Conservation (phyloP, 2,888 invertebrate species). For the Nomada ferruginata region DNA sequence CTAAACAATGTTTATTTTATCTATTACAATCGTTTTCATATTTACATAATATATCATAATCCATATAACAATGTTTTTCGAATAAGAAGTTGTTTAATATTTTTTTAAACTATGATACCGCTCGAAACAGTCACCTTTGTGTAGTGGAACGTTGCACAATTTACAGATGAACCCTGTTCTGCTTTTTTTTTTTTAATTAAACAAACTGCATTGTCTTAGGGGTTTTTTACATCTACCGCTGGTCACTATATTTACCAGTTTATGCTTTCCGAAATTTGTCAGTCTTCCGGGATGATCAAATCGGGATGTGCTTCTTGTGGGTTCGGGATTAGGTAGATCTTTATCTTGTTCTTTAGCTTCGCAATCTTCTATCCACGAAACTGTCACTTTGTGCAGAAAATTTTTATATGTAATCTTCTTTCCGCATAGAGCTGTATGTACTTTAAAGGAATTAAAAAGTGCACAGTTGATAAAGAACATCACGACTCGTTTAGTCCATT, state of each 20-base stretch:
- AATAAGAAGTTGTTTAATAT: slow-evolving; percentile 10
- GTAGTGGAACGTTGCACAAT: too few relatives aligned
- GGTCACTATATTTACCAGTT: slow-evolving; percentile 12
- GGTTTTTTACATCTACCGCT: not conserved
- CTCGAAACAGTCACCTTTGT: slow-evolving; percentile 9
- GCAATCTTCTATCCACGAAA: not conserved
- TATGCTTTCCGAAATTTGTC: slow-evolving; percentile 14
- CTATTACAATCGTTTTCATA: slow-evolving; percentile 8
- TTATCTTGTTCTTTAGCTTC: slow-evolving; percentile 13
- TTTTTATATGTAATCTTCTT: not conserved
- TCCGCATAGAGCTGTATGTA: slow-evolving; percentile 19
- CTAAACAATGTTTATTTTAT: slow-evolving; percentile 1
- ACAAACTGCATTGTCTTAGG: slow-evolving; percentile 7
- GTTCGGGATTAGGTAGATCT: slow-evolving; percentile 1
- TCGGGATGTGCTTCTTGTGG: not conserved
- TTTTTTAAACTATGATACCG: slow-evolving; percentile 6
- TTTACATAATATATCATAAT: slow-evolving; percentile 4
- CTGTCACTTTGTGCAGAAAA: slow-evolving; percentile 6
- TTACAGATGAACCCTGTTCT: not conserved
- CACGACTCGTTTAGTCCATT: slow-evolving; percentile 32
- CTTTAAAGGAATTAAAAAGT: slow-evolving; percentile 37
- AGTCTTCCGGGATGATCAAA: slow-evolving; percentile 5
- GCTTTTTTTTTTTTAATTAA: not conserved
- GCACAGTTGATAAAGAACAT: slow-evolving; percentile 34
- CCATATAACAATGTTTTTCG: not conserved